These are phyloP conservation scores for Synergus umbraculus DNA, from an alignment of 2,888 invertebrate species.

Conservation along the genomic window DNA sequence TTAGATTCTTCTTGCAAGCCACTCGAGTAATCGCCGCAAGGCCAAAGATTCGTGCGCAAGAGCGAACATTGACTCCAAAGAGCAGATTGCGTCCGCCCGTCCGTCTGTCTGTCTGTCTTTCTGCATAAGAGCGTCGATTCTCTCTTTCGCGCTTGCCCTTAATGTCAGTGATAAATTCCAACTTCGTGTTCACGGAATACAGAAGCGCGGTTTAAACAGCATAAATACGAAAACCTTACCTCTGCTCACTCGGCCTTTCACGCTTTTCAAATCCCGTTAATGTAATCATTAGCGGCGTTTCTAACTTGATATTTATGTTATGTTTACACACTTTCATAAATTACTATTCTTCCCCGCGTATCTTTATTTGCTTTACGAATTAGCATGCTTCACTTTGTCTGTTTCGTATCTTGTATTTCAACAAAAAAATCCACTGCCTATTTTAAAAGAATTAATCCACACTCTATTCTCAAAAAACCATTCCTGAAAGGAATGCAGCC, in stretches of 20 bases:
- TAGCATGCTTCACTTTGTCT: not conserved
- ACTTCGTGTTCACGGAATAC: constrained; percentile 39
- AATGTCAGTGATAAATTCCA: constrained; percentile 53
- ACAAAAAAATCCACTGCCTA: too few species aligned
- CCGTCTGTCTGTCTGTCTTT: constrained; percentile 46
- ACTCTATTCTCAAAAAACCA: too few species aligned
- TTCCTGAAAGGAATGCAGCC: not conserved
- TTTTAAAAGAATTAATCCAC: too few species aligned
- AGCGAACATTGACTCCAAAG: constrained; percentile 41
- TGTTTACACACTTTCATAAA: not conserved
- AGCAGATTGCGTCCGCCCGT: constrained; percentile 47
- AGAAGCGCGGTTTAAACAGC: constrained; percentile 35
- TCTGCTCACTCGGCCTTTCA: constrained; percentile 30
- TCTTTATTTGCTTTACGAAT: not conserved
- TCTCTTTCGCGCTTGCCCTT: constrained; percentile 55
- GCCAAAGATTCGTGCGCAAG: constrained; percentile 51
- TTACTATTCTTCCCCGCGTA: not conserved
- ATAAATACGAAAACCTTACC: constrained; percentile 24
- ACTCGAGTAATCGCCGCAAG: constrained; percentile 54
- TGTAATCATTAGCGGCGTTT: constrained; percentile 30
- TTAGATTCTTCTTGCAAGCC: constrained; percentile 51
- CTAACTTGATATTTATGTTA: not conserved
- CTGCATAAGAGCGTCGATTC: constrained; percentile 53
- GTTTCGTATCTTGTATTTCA: not conserved
- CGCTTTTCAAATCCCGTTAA: constrained; percentile 40